Evolutionary conservation across 35 echinoderm and acorn worm genomes (phyloP).

Genomic region (Acanthaster planci): DNA sequence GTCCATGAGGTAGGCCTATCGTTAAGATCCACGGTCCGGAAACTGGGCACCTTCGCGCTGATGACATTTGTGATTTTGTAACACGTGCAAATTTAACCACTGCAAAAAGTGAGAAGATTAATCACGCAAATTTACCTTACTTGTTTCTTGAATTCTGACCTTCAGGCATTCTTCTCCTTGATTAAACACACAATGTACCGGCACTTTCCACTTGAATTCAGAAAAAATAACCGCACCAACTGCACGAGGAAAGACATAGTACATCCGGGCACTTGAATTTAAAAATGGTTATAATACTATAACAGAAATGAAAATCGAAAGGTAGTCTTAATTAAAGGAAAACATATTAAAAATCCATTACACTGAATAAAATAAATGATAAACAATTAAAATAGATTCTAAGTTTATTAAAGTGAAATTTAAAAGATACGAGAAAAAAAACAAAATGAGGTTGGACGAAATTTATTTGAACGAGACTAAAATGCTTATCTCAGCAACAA

Average conservation of each 20-base stretch:
- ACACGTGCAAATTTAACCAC: background rate
- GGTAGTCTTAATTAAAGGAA: no score
- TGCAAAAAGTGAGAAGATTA: no score
- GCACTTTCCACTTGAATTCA: background rate
- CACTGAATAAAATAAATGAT: no score
- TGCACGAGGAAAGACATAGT: constrained; percentile 35
- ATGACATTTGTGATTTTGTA: background rate
- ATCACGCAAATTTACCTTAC: background rate
- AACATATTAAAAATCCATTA: no score
- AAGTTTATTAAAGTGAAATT: no score
- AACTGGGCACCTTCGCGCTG: background rate
- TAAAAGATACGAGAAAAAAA: no score
- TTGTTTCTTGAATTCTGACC: background rate
- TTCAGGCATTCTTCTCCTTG: background rate
- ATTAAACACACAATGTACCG: background rate
- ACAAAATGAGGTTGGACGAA: no score
- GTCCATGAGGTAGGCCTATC: no score
- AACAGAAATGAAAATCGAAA: no score
- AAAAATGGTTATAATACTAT: no score
- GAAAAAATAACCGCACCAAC: background rate
- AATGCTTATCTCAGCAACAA: background rate
- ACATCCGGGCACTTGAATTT: constrained; percentile 28
- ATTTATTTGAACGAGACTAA: constrained; percentile 23
- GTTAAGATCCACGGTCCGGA: background rate
- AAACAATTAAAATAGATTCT: no score